A percentile compares a stretch with the other conserved stretches of the same genome.
These are phyloP conservation scores for Muschampia plurimacula DNA, from an alignment of 2,888 invertebrate species.

Conservation along the genomic window DNA sequence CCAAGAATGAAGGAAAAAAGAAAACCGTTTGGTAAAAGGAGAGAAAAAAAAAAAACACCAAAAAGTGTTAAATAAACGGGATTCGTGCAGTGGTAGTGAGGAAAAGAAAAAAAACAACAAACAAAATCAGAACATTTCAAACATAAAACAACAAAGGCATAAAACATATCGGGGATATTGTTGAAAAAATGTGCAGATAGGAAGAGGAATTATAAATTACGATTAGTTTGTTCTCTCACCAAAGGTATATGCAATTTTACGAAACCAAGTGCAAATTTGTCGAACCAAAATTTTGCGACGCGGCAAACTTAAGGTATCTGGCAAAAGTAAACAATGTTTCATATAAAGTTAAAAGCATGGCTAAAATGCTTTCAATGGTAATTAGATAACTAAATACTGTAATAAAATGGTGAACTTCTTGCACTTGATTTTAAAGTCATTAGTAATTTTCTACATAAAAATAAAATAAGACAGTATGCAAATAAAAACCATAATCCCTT, in stretches of 20 bases:
- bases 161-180: conserved; percentile 59
- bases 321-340: not conserved
- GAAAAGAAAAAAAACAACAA: conserved; percentile 83
- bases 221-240: conserved; percentile 81
- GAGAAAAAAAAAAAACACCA: conserved; percentile 71
- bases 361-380: no score
- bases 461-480: conserved; percentile 63
- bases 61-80: conserved; percentile 71
- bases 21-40: conserved; percentile 79
- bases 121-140: conserved; percentile 84
- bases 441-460: conserved; percentile 61
- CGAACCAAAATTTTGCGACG: not conserved
- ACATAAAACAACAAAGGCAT: conserved; percentile 77
- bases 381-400: not conserved
- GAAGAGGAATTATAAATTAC: conserved; percentile 78
- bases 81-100: conserved; percentile 81
- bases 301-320: not conserved
- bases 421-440: conserved; percentile 69
- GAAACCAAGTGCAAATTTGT: conserved; percentile 73
- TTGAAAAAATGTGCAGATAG: conserved; percentile 77
- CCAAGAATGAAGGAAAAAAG: no score
- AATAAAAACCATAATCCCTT: conserved; percentile 58
- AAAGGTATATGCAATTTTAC: conserved; percentile 65
- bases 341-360: not conserved
- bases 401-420: conserved; percentile 53